Evolutionary conservation across 2,797 vertebrate species (phyloP), one percentile per base, ranked within the genome.

Genomic region (Paratrypauchen microcephalus): DNA sequence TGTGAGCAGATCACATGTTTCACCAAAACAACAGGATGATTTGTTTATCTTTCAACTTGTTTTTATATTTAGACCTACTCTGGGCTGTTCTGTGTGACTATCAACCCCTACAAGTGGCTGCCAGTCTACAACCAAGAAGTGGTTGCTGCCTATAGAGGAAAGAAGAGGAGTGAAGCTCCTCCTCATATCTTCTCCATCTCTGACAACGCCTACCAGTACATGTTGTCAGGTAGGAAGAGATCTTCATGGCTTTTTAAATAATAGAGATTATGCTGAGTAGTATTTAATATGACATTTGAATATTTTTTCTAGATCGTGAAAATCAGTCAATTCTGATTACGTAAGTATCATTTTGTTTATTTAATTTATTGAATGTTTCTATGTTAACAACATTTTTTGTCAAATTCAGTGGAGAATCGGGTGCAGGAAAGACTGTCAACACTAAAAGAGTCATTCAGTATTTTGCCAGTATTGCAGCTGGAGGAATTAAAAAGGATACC

Each of bases 361-460:
- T 64, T 41, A 9, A 68, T 45, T 36, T 47, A 36, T 1, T 58
- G 24, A 28, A 58, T 18, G 6, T 18, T 30, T 58, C 15, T 58
- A 26, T 28, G 2, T 58, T 58, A 28, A 58, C 55, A 26, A 28
- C 16, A 28, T 11, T 18, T 18, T 58, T 57, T 28, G 28, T 18
- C 45, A 18, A 58, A 28, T 58, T 26, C 86, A 97, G 96, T 0
- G 96, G 96, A 93, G 96, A 97, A 95, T 97, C 96, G 9, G 95
- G 96, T 71, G 96, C 96, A 30, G 96, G 96, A 68, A 97, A 97
- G 90, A 97, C 96, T 1, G 96, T 97, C 65, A 97, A 97, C 90
- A 97, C 96, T 65, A 97, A 97, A 82, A 89, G 95, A 75, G 96
- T 97, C 77, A 97, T 97, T 76, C 96, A 97, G 55, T 97, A 97